phyloP scores from a whole-genome alignment of 1,140 invertebrate genomes.

The Apocrypta bakeri region DNA sequence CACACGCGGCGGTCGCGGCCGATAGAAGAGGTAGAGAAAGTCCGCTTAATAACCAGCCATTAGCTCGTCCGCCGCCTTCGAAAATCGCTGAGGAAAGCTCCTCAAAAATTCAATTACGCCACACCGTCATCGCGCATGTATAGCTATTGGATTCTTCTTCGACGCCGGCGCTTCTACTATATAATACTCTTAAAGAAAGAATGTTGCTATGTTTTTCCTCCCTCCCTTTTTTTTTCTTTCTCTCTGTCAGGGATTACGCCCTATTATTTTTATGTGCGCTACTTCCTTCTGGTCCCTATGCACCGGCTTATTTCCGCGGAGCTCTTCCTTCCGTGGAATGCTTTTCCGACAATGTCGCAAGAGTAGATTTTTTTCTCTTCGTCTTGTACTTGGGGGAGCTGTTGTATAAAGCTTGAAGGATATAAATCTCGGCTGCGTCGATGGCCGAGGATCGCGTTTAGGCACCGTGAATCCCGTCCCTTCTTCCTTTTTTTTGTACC shows the following conservation, averaged over 20 bases:
- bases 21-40: neutral
- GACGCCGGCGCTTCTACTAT: neutral
- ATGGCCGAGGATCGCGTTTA: neutral
- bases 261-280: constrained; percentile 18
- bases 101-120: constrained; percentile 31
- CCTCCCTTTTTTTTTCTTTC: neutral
- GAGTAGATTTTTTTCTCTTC: neutral
- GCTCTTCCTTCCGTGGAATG: neutral
- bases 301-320: neutral
- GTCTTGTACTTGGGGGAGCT: neutral
- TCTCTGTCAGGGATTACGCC: neutral
- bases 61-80: neutral
- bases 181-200: neutral
- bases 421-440: constrained; percentile 27
- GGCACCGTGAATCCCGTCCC: neutral
- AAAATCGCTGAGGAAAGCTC: constrained; percentile 4
- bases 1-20: neutral
- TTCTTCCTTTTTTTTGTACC: neutral
- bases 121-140: neutral
- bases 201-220: neutral
- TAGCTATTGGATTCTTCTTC: constrained; percentile 26
- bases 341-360: neutral
- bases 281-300: neutral
- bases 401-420: neutral
- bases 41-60: constrained; percentile 31